Evolutionary conservation across 2,113 vertebrate species (phyloP).

Genomic region (Gracilinanus agilis): DNA sequence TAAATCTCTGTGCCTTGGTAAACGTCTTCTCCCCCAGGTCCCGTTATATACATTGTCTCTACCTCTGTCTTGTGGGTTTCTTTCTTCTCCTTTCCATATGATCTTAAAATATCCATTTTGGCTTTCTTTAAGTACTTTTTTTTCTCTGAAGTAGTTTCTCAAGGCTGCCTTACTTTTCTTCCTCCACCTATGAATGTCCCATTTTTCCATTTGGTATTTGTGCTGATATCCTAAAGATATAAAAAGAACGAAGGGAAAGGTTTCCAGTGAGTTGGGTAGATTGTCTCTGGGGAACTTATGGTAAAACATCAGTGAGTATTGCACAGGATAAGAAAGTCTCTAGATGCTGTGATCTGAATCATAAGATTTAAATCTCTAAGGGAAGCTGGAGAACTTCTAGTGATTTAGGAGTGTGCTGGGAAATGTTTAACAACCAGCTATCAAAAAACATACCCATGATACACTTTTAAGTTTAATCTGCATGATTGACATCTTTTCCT

Average conservation of each 20-base stretch:
- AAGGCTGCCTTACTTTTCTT: slow-evolving; percentile 27
- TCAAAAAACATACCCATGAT: background rate
- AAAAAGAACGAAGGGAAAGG: background rate
- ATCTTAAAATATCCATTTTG: background rate
- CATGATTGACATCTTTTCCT: background rate
- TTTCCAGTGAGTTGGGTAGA: background rate
- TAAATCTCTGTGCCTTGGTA: background rate
- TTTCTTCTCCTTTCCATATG: background rate
- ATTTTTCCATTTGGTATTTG: slow-evolving; percentile 7
- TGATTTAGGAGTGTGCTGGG: background rate
- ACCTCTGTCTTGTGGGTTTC: background rate
- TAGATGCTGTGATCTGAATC: background rate
- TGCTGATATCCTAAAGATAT: background rate
- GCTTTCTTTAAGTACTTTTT: background rate
- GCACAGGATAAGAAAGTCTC: background rate
- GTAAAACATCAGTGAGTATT: background rate
- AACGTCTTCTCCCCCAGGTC: background rate
- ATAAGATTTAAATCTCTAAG: background rate
- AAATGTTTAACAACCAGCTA: slow-evolving; percentile 3
- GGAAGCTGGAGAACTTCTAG: background rate
- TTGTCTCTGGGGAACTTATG: background rate
- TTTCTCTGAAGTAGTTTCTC: background rate
- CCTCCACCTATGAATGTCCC: background rate
- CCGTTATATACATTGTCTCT: background rate
- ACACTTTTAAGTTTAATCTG: background rate